A percentile compares a stretch with the other conserved stretches of the same genome.
Evolutionary conservation across 2,888 invertebrate genomes (phyloP).

Genomic region (Aphrophora alni): DNA sequence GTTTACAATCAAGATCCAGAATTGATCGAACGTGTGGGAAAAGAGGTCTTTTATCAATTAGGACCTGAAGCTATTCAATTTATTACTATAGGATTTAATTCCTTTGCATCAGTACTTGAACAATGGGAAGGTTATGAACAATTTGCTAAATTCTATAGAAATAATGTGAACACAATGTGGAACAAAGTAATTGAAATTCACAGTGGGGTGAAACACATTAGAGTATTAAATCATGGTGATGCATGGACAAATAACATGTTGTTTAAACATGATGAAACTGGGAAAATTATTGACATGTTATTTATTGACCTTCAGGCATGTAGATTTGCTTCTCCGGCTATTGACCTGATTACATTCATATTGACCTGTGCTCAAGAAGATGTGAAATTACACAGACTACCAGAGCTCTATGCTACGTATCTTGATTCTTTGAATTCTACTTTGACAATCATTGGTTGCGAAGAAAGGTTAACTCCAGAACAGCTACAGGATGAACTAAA

Average conservation of each 20-base stretch:
- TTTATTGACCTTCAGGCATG: background rate
- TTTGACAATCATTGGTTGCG: background rate
- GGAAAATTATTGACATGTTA: background rate
- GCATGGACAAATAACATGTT: background rate
- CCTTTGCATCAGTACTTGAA: background rate
- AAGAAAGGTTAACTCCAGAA: background rate
- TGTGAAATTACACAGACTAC: background rate
- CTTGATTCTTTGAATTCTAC: background rate
- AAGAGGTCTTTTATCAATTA: conserved; percentile 1
- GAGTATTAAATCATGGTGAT: background rate
- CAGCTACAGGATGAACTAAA: background rate
- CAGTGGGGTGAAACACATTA: background rate
- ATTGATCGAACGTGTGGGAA: conserved; percentile 2
- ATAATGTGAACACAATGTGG: background rate
- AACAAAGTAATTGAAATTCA: background rate
- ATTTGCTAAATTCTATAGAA: background rate
- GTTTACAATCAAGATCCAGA: background rate
- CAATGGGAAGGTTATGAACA: background rate
- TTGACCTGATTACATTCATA: background rate
- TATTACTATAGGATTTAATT: background rate
- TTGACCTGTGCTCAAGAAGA: background rate
- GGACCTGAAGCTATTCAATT: too few relatives aligned
- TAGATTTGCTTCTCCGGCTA: background rate
- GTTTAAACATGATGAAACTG: background rate
- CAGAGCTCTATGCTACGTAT: background rate